These are phyloP conservation scores for Phainopepla nitens DNA, from an alignment of 2,113 vertebrate species.

Conservation along the genomic window DNA sequence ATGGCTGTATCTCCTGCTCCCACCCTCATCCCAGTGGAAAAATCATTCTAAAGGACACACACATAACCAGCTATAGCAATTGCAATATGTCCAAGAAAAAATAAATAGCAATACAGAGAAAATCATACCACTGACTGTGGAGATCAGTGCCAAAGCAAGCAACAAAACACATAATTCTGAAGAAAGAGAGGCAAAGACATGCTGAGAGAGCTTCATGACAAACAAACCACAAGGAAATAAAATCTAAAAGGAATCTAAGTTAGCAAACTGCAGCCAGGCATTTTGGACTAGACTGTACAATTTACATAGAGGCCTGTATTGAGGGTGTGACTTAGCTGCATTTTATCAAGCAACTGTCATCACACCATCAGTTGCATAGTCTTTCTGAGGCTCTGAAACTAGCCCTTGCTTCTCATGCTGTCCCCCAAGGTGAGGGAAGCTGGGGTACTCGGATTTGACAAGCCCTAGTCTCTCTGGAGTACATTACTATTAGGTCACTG, in stretches of 20 bases:
- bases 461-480: neutral
- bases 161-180: neutral
- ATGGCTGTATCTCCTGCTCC: neutral
- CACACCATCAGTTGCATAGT: neutral
- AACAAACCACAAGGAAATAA: neutral
- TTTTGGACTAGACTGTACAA: neutral
- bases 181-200: neutral
- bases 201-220: neutral
- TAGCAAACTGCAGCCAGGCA: neutral
- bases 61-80: neutral
- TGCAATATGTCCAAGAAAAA: neutral
- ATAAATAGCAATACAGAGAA: neutral
- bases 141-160: neutral
- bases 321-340: neutral
- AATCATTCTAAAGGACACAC: neutral
- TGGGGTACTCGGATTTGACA: neutral
- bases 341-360: neutral
- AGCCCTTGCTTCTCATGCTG: neutral
- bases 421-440: neutral
- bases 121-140: neutral
- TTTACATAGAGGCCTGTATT: neutral
- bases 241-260: neutral
- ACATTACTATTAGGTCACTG: neutral
- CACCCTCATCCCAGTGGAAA: neutral
- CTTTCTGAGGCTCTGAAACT: neutral